Evolutionary conservation across 2,797 vertebrate genomes (phyloP).

Genomic region (Hyperoplus immaculatus): DNA sequence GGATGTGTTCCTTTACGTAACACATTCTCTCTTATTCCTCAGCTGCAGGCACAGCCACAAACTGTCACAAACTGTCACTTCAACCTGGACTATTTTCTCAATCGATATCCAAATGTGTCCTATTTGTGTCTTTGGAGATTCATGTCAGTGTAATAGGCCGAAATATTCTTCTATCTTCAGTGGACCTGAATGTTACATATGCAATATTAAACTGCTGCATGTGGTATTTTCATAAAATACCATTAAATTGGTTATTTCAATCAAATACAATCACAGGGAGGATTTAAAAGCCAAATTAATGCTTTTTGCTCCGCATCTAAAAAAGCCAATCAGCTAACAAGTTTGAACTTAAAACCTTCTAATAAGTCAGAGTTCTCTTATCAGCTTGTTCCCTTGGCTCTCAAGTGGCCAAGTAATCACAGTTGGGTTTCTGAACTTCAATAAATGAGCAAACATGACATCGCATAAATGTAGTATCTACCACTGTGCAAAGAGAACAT

Average conservation of each 20-base stretch:
- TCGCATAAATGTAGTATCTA: background rate
- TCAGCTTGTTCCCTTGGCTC: background rate
- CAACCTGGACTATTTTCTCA: conserved; percentile 30
- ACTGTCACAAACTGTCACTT: conserved; percentile 29
- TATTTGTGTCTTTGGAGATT: conserved; percentile 17
- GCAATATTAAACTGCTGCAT: background rate
- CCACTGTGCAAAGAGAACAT: background rate
- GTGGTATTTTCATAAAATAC: background rate
- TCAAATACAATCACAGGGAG: background rate
- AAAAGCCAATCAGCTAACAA: too few relatives aligned
- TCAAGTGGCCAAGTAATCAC: background rate
- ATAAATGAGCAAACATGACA: background rate
- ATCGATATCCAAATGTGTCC: conserved; percentile 26
- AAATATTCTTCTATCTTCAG: conserved; percentile 3
- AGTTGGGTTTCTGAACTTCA: background rate
- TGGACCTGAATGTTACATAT: conserved; percentile 3
- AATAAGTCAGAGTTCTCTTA: background rate
- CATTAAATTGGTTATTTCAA: background rate
- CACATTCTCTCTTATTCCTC: conserved; percentile 44
- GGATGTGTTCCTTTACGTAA: conserved; percentile 62
- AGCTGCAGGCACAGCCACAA: conserved; percentile 32
- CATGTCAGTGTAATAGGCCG: conserved; percentile 1
- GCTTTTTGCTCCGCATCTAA: background rate
- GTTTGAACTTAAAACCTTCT: background rate
- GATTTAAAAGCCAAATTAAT: background rate